These are phyloP conservation scores for Myopa testacea DNA, from an alignment of 2,888 invertebrate genomes.

Conservation along the genomic window DNA sequence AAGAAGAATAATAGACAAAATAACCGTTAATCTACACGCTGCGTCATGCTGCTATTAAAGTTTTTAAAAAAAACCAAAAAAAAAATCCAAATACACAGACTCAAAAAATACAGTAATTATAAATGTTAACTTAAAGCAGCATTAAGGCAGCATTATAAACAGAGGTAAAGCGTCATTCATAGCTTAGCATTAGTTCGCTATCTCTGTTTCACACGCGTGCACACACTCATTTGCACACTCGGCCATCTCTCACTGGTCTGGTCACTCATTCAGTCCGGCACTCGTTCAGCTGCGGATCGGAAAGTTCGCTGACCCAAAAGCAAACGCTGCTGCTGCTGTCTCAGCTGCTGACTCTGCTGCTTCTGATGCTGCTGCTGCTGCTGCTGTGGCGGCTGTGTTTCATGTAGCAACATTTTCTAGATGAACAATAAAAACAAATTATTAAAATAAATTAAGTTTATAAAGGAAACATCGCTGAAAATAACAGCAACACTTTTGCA, in stretches of 20 bases:
- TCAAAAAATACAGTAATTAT: neutral
- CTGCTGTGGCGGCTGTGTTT: neutral
- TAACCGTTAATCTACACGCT: too few relatives aligned
- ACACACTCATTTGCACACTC: neutral
- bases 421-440: too few relatives aligned
- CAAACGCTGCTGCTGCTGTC: slow-evolving; percentile 44
- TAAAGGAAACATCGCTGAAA: too few relatives aligned
- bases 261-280: neutral
- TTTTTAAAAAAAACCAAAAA: neutral
- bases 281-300: slow-evolving; percentile 24
- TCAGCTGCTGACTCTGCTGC: neutral
- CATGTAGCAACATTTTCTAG: neutral
- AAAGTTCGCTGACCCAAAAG: slow-evolving; percentile 59
- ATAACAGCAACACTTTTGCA: neutral
- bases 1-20: too few relatives aligned
- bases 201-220: neutral
- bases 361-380: neutral
- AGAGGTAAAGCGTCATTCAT: neutral
- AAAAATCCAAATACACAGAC: neutral
- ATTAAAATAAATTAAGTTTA: too few relatives aligned
- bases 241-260: neutral
- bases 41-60: neutral
- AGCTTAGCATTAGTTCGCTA: neutral
- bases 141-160: neutral
- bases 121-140: neutral